Conservation (phyloP, 1,140 invertebrate genomes). For the Papilio xuthus region DNA sequence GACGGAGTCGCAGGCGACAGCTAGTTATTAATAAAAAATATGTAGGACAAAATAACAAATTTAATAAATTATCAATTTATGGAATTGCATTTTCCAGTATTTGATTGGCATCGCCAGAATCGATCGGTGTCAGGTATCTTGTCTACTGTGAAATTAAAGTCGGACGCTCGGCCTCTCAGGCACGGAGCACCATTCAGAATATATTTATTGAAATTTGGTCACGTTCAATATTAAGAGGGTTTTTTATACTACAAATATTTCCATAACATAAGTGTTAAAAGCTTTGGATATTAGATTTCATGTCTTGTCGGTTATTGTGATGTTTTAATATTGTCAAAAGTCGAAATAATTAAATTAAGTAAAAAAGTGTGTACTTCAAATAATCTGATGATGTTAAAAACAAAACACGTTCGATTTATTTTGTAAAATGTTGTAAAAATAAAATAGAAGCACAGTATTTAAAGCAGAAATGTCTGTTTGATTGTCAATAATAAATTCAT, state of each 20-base stretch:
- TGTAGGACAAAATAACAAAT: background rate
- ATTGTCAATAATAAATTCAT: background rate
- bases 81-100: background rate
- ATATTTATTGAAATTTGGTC: slow-evolving; percentile 9
- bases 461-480: background rate
- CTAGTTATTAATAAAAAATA: too few species aligned
- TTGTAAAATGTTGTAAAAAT: too few species aligned
- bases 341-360: too few species aligned
- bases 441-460: background rate
- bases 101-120: background rate
- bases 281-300: background rate
- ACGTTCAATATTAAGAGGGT: slow-evolving; percentile 24
- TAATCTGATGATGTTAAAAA: too few species aligned
- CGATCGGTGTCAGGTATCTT: slow-evolving; percentile 10
- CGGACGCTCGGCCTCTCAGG: slow-evolving; percentile 8
- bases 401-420: too few species aligned
- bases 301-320: background rate
- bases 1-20: too few species aligned
- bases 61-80: background rate
- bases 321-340: background rate
- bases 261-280: background rate
- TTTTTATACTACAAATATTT: slow-evolving; percentile 12
- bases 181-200: background rate
- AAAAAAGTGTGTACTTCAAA: too few species aligned
- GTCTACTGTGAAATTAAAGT: slow-evolving; percentile 19